Base-by-base conservation (phyloP, 2,888 invertebrate genomes). In the Heliconius ismenius region DNA sequence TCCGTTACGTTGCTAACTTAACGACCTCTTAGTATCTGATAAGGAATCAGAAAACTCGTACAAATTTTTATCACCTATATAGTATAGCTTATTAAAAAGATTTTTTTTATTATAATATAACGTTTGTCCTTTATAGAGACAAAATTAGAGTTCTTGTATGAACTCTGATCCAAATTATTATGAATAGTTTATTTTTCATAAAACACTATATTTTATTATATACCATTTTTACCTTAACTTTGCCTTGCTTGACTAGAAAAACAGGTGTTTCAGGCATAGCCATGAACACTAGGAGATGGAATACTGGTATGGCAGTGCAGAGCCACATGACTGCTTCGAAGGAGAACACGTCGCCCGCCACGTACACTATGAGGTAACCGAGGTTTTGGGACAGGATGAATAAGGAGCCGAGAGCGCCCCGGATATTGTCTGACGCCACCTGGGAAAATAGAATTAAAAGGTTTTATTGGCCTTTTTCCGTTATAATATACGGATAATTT, bases 191-290 rank as follows among this genome's bases (percentile, higher is more conserved):
- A 11, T 39, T 43, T 43, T 15, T 15, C 15, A 43, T 15, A 43
- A 43, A 13, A 0, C 4, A 15, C 13, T n/a, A n/a, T n/a, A n/a
- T 15, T 43, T 7, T 49, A 49, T 18, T 49, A 18, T 18, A 49
- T 0, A 18, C 49, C 6, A 21, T n/a, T 9, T 82, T 82, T n/a
- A 94, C 94, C 90, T 91, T 84, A 6, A 91, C 84, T 72, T 92
- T 93, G 4, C 93, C 93, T 76, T 93, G 92, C 62, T 94, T 93
- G 21, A 94, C 88, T 3, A 94, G 84, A 81, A 93, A 94, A 21
- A 92, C 92, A 0, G 94, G 94, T 0, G 94, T 94, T 81, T 94
- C 94, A 0, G 94, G 94, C 93, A 94, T 93, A 4, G 89, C 88
- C 0, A 92, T 81, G 84, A 93, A 94, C 0, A 86, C 85, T 0